A percentile compares a stretch with the other conserved stretches of the same genome.
These are phyloP conservation scores for Mesaphorura yosii DNA, from an alignment of 1,140 invertebrate genomes.

Conservation along the genomic window DNA sequence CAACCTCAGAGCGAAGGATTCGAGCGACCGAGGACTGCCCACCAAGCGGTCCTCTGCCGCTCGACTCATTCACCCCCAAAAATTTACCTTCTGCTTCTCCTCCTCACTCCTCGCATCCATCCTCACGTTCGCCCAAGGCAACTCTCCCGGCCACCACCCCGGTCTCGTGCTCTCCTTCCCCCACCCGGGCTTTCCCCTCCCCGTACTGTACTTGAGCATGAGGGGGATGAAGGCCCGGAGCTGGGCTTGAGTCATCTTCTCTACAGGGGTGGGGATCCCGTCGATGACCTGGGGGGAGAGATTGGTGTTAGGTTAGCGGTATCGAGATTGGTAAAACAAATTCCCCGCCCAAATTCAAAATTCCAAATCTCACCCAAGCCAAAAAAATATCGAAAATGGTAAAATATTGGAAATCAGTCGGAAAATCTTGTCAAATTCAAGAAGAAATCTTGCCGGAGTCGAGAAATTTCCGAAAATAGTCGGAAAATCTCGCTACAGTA, in stretches of 20 bases:
- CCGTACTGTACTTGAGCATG: slow-evolving; percentile 95
- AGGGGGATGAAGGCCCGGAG: slow-evolving; percentile 90
- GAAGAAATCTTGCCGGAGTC: no score
- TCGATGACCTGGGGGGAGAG: slow-evolving; percentile 56
- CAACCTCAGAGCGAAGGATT: no score
- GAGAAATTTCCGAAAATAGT: no score
- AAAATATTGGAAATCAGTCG: no score
- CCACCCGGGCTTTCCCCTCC: slow-evolving; percentile 93
- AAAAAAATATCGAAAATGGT: background rate
- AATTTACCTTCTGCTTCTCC: slow-evolving; percentile 92
- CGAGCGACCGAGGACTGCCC: no score
- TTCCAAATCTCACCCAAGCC: background rate
- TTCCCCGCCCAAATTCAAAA: background rate
- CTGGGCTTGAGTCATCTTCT: slow-evolving; percentile 98
- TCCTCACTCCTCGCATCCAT: slow-evolving; percentile 93
- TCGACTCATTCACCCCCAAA: no score
- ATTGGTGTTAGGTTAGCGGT: no score
- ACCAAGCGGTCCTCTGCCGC: no score
- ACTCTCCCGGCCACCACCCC: slow-evolving; percentile 87
- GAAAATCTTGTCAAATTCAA: no score
- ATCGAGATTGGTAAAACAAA: background rate
- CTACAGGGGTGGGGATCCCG: slow-evolving; percentile 92
- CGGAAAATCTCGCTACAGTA: no score
- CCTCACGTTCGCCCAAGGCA: slow-evolving; percentile 82
- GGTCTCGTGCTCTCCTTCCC: slow-evolving; percentile 87